A percentile compares a stretch with the other conserved stretches of the same genome.
These are phyloP conservation scores for Lithophane ornitopus DNA, from an alignment of 2,888 invertebrate species.

Conservation along the genomic window DNA sequence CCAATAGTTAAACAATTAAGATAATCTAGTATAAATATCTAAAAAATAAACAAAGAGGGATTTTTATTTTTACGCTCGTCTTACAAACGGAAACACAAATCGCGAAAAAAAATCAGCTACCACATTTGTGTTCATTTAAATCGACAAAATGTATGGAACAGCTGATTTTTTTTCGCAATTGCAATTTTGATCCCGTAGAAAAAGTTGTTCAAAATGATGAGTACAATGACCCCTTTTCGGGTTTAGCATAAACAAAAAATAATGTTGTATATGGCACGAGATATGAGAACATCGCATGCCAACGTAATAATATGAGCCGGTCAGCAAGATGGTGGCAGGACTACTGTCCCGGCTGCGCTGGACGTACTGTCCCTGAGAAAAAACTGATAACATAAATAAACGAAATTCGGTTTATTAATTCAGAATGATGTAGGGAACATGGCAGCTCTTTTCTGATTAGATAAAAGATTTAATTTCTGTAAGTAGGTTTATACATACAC, in stretches of 20 bases:
- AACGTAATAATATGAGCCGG: neutral
- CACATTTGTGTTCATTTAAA: too few species aligned
- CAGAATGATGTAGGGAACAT: too few species aligned
- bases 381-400: neutral
- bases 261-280: neutral
- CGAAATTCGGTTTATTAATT: neutral
- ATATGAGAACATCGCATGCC: neutral
- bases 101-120: too few species aligned
- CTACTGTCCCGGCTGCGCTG: neutral
- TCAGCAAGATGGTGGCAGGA: neutral
- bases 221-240: too few species aligned
- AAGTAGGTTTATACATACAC: too few species aligned
- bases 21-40: constrained; percentile 5
- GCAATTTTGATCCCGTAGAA: too few species aligned
- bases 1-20: neutral
- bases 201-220: too few species aligned
- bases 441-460: too few species aligned
- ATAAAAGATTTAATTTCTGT: too few species aligned
- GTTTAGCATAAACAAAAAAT: too few species aligned
- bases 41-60: neutral
- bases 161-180: too few species aligned
- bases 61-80: constrained; percentile 16
- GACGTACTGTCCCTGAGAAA: neutral
- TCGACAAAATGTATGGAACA: too few species aligned
- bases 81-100: neutral